These are phyloP conservation scores for Chrysina gloriosa DNA, from an alignment of 2,888 invertebrate species.

Conservation along the genomic window DNA sequence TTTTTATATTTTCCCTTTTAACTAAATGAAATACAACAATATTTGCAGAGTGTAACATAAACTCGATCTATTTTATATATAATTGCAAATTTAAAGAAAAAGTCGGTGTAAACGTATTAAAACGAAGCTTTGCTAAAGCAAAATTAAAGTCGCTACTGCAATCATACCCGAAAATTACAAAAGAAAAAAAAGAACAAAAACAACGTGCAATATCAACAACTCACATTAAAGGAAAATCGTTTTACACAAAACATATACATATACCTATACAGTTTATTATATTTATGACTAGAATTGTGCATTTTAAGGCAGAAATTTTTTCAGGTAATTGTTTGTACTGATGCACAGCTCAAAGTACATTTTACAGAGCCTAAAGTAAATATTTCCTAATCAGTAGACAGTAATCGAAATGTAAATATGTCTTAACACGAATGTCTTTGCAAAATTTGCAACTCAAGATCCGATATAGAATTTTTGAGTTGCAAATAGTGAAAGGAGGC, in stretches of 20 bases:
- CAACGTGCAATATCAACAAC: conserved; percentile 25
- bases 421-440: too few relatives aligned
- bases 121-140: neutral
- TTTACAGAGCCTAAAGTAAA: neutral
- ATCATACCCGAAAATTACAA: neutral
- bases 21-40: conserved; percentile 6
- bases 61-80: conserved; percentile 4
- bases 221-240: conserved; percentile 3
- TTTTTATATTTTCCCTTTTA: neutral
- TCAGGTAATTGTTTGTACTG: conserved; percentile 31
- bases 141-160: neutral
- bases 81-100: neutral
- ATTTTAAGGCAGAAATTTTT: conserved; percentile 23
- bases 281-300: conserved; percentile 31
- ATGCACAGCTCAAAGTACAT: conserved; percentile 24
- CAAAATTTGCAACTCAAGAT: too few relatives aligned
- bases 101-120: neutral
- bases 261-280: neutral
- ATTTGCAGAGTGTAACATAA: neutral
- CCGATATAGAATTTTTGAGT: neutral
- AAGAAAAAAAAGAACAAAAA: neutral
- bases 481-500: neutral
- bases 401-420: too few relatives aligned
- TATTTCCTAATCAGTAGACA: neutral
- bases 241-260: conserved; percentile 5